A percentile compares a stretch with the other conserved stretches of the same genome.
Conservation (phyloP, 2,113 vertebrate species). For the Pungitius pungitius region DNA sequence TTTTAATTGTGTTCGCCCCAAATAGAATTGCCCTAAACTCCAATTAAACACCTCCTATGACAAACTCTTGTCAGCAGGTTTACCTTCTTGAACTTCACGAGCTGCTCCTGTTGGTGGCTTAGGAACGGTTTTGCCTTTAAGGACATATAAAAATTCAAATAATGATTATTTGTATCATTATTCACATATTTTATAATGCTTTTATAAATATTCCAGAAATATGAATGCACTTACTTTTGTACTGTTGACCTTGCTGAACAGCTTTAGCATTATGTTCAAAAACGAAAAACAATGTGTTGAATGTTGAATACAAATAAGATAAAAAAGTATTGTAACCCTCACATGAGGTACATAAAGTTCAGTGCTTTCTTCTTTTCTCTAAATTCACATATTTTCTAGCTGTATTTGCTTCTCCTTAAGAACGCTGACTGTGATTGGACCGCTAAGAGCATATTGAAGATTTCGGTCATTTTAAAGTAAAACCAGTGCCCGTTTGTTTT, state of each 20-base stretch:
- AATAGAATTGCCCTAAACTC: not conserved
- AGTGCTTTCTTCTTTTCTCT: not conserved
- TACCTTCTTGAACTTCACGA: conserved; percentile 2
- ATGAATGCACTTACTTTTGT: not conserved
- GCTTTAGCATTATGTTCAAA: not conserved
- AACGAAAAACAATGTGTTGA: not conserved
- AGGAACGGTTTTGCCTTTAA: not conserved
- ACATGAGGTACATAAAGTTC: not conserved
- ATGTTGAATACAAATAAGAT: not conserved
- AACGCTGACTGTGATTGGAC: not conserved
- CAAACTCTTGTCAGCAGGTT: conserved; percentile 8
- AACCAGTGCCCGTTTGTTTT: not conserved
- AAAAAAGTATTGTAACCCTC: not conserved
- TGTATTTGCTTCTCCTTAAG: not conserved
- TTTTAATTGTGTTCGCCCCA: not conserved
- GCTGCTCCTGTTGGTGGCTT: not conserved
- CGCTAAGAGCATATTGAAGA: not conserved
- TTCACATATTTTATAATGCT: too few species aligned
- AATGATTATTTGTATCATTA: not conserved
- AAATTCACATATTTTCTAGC: not conserved
- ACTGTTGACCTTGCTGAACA: not conserved
- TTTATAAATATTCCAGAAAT: not conserved
- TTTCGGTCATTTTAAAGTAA: not conserved
- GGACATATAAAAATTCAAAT: not conserved
- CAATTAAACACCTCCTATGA: not conserved